Base-by-base conservation (phyloP, 35 echinoderm and acorn worm genomes). In the Ophioderma brevispina region DNA sequence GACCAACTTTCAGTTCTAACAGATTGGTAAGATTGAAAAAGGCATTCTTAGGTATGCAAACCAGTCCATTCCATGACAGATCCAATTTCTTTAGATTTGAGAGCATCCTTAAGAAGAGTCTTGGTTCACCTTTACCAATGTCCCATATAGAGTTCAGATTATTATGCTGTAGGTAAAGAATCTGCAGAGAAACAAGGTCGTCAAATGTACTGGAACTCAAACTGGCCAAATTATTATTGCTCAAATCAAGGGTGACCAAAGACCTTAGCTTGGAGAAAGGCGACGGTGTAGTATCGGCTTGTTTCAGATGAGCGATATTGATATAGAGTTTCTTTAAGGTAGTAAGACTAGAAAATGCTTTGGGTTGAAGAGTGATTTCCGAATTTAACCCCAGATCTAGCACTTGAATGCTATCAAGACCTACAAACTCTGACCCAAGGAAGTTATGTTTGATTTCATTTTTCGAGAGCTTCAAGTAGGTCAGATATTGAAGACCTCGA, bases 161-260 rank as follows among this genome's bases (percentile, higher is more conserved):
- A 64, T 97, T 97, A 52, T 97, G 95, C 37, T 97, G 91, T 1
- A 97, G 37, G 76, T 97, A 97, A 36, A 97, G 38, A 25, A 84
- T 92, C 39, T 94, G 77, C 1, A 97, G 80, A 10, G 33, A 46
- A 28, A 15, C 21, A 28, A 97, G 82, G 38, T 37, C 23, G 35
- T 77, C 82, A 75, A 97, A 91, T 14, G 91, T 84, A 80, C 94
- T 82, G 4, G 41, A 31, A 32, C 85, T 64, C 38, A 89, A 18
- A 39, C 36, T 31, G 77, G 77, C 40, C 84, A 97, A 87, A 37
- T 85, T 93, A 52, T 97, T 97, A 50, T 97, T 97, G 80, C 95
- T 97, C n/a, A 97, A 39, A 49, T 97, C 95, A 33, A 97, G 80
- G 1, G 38, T 87, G 19, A 50, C 41, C 25, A 97, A 75, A 17